These are phyloP conservation scores for Hemitrygon akajei DNA, from an alignment of 2,797 vertebrate species.

Conservation along the genomic window DNA sequence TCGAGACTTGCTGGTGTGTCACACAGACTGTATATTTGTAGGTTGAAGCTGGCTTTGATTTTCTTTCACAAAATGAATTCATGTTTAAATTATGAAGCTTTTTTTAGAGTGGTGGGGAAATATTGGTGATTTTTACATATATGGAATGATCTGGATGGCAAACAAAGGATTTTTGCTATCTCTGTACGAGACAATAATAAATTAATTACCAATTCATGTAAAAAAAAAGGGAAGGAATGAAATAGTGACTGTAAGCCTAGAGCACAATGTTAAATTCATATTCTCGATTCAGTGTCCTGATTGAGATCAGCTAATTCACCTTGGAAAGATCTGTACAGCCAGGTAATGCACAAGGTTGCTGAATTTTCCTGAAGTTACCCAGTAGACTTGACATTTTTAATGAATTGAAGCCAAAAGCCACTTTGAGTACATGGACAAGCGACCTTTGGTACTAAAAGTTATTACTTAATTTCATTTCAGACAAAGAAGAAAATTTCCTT, in stretches of 20 bases:
- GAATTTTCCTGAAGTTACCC: not conserved
- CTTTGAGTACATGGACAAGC: not conserved
- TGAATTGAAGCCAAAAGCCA: not conserved
- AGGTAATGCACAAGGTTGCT: not conserved
- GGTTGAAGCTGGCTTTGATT: not conserved
- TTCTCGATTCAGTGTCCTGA: not conserved
- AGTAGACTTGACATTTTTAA: not conserved
- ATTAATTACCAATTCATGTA: not conserved
- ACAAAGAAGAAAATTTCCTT: conserved; percentile 48
- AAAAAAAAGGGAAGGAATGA: not conserved
- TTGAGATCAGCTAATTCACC: not conserved
- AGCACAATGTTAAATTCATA: not conserved
- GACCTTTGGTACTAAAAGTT: not conserved
- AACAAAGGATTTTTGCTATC: no score
- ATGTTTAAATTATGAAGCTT: not conserved
- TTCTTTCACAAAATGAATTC: not conserved
- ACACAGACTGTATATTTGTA: not conserved
- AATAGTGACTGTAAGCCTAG: not conserved
- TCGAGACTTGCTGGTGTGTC: not conserved
- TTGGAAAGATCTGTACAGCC: not conserved
- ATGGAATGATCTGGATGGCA: not conserved
- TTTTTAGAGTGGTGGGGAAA: not conserved
- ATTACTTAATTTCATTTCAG: conserved; percentile 41
- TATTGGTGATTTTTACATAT: not conserved
- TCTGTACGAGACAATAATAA: no score